These are phyloP conservation scores for Psilanteris sp. DNA, from an alignment of 1,140 invertebrate species.

Conservation along the genomic window DNA sequence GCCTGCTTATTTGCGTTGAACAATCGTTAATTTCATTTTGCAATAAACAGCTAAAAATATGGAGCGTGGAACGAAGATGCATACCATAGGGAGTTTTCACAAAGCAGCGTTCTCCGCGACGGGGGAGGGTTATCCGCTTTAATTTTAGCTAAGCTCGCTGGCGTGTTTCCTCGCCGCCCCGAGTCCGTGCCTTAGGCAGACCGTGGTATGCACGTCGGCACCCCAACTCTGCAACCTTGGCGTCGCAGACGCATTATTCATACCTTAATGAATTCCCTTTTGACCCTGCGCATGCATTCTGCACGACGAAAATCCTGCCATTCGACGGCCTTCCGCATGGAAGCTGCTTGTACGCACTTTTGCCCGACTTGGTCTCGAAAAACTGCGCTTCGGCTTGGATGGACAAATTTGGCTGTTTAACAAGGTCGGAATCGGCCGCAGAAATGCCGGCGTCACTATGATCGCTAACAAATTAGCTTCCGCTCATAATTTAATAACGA, in stretches of 20 bases:
- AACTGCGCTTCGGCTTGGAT: too few species aligned
- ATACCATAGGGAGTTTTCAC: conserved; percentile 48
- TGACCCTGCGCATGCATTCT: conserved; percentile 63
- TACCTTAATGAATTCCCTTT: conserved; percentile 79
- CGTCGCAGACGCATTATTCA: conserved; percentile 80
- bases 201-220: conserved; percentile 74
- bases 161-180: conserved; percentile 25
- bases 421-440: too few species aligned
- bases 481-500: too few species aligned
- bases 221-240: conserved; percentile 75
- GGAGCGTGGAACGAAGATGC: conserved; percentile 57
- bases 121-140: conserved; percentile 74
- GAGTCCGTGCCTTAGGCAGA: conserved; percentile 70
- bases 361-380: too few species aligned
- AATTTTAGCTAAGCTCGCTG: conserved; percentile 75
- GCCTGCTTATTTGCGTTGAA: conserved; percentile 49
- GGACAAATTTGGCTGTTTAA: too few species aligned
- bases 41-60: conserved; percentile 54
- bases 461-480: too few species aligned
- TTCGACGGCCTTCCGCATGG: conserved; percentile 49
- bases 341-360: conserved; percentile 58
- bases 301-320: conserved; percentile 61
- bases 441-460: too few species aligned
- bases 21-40: conserved; percentile 43
- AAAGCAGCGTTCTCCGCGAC: conserved; percentile 57